Percentiles rank a stretch among this genome's conserved stretches.
Conservation (phyloP, 2,888 invertebrate species). For the Nyleta sp. region DNA sequence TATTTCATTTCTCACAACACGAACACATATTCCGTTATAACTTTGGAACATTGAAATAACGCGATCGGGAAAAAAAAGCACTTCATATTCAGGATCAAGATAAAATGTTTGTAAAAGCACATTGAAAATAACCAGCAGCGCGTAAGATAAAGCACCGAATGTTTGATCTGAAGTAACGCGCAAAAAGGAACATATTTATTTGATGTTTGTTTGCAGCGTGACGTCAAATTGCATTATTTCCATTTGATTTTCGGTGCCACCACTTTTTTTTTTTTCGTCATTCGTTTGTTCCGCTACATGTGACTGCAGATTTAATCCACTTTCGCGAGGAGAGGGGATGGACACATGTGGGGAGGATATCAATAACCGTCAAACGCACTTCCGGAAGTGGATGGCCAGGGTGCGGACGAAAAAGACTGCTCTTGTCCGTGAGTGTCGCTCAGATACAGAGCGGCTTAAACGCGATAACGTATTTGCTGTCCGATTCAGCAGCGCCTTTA, state of each 20-base stretch:
- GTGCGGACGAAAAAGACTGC: slow-evolving; percentile 30
- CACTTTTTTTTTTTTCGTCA: slow-evolving; percentile 16
- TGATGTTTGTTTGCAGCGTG: too few relatives aligned
- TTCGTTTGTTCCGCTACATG: slow-evolving; percentile 30
- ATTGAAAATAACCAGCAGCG: too few relatives aligned
- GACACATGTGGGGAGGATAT: slow-evolving; percentile 6
- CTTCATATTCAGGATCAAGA: too few relatives aligned
- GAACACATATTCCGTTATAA: too few relatives aligned
- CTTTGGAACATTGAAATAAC: too few relatives aligned
- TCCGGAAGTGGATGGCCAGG: slow-evolving; percentile 36
- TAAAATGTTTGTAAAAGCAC: too few relatives aligned
- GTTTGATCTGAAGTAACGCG: too few relatives aligned
- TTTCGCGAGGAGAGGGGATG: background rate
- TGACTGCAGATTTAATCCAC: slow-evolving; percentile 39
- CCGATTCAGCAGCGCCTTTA: slow-evolving; percentile 48
- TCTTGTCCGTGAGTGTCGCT: slow-evolving; percentile 42
- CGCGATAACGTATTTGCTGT: slow-evolving; percentile 50
- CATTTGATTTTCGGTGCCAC: background rate
- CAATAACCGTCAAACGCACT: slow-evolving; percentile 57
- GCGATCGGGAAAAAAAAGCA: too few relatives aligned
- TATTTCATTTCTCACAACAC: too few relatives aligned
- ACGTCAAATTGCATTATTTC: slow-evolving; percentile 14
- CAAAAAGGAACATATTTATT: too few relatives aligned
- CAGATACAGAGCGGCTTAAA: slow-evolving; percentile 36
- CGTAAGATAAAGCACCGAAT: too few relatives aligned